Conservation (phyloP, 2,888 invertebrate genomes). For the Lithosia quadra region DNA sequence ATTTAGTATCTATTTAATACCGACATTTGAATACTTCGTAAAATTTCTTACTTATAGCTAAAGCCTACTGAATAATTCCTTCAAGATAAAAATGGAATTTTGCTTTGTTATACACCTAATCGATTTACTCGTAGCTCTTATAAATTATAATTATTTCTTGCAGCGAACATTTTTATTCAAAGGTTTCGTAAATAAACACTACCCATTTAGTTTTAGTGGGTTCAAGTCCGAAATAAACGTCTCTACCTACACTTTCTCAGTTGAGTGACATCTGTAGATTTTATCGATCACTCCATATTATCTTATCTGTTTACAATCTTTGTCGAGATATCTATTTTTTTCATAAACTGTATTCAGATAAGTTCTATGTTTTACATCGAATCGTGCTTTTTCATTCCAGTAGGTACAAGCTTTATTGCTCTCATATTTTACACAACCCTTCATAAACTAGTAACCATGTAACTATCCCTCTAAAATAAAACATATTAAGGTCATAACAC, state of each 20-base stretch:
- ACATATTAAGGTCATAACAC: constrained; percentile 37
- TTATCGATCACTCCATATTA: background rate
- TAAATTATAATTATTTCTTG: too few relatives aligned
- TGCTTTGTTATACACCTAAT: background rate
- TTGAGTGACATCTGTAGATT: too few relatives aligned
- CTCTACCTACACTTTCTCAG: too few relatives aligned
- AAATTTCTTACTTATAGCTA: background rate
- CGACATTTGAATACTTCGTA: background rate
- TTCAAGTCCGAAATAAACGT: background rate
- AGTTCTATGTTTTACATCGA: background rate
- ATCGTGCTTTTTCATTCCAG: too few relatives aligned
- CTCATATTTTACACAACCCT: constrained; percentile 9
- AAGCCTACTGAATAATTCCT: background rate
- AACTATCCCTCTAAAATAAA: constrained; percentile 38
- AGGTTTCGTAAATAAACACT: too few relatives aligned
- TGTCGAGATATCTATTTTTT: too few relatives aligned
- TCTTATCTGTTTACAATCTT: background rate
- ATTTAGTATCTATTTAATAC: background rate
- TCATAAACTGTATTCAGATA: background rate
- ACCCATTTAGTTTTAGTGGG: background rate
- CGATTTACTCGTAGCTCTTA: background rate
- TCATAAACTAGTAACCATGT: constrained; percentile 14
- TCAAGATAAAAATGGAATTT: background rate
- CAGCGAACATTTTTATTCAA: too few relatives aligned
- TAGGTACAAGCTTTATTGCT: background rate